Percentiles rank a stretch among this genome's conserved stretches.
Evolutionary conservation across 2,888 invertebrate species (phyloP).

Genomic region (Meteorus cinctellus): DNA sequence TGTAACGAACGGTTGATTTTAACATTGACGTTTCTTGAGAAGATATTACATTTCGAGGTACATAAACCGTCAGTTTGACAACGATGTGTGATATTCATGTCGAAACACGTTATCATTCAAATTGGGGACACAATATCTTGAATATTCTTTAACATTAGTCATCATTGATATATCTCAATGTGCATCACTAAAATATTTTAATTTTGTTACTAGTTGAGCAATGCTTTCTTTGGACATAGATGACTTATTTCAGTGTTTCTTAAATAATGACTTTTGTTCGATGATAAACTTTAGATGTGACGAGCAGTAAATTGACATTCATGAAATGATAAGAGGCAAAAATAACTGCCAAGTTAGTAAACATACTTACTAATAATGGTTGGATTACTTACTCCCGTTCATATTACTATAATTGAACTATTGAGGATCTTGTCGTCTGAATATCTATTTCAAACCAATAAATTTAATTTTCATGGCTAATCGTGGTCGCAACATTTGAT

Average conservation of each 20-base stretch:
- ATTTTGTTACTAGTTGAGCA: neutral
- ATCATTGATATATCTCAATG: neutral
- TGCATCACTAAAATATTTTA: neutral
- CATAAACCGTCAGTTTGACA: neutral
- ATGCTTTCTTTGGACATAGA: neutral
- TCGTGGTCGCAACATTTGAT: conserved; percentile 20
- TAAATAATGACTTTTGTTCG: neutral
- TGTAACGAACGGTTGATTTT: neutral
- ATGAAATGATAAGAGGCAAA: neutral
- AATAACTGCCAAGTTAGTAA: neutral
- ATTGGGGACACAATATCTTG: neutral
- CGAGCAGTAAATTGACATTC: neutral
- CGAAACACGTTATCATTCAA: neutral
- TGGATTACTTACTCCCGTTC: neutral
- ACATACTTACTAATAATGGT: neutral
- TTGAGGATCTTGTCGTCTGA: neutral
- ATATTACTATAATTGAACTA: neutral
- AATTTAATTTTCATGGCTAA: conserved; percentile 28
- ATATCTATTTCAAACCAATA: neutral
- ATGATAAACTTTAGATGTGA: neutral
- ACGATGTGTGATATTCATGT: neutral
- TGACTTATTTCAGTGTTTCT: neutral
- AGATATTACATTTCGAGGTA: neutral
- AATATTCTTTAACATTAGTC: neutral
- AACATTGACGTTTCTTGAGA: neutral